phyloP scores from a whole-genome alignment of 2,113 vertebrate species.

The Odontophorus gujanensis region DNA sequence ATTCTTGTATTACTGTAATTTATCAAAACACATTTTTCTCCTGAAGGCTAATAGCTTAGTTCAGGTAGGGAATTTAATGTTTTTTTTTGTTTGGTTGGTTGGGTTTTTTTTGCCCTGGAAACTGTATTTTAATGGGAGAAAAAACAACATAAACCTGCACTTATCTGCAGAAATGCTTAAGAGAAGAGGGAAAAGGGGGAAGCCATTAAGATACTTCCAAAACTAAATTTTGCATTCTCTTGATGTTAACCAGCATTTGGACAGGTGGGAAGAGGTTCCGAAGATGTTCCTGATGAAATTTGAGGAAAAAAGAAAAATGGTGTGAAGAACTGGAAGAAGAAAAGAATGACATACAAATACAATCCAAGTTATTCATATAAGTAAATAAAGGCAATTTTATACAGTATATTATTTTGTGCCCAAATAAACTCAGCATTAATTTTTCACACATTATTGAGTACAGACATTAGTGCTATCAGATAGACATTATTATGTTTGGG shows the following conservation, averaged over 20 bases:
- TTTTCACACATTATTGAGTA: background rate
- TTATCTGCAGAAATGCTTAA: background rate
- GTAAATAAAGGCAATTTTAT: background rate
- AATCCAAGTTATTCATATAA: background rate
- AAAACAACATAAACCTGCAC: background rate
- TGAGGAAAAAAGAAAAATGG: background rate
- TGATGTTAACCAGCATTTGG: background rate
- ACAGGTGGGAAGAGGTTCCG: background rate
- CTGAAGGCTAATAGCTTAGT: background rate
- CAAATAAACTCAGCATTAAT: background rate
- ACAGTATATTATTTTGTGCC: background rate
- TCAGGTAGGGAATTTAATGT: background rate
- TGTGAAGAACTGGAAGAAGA: background rate
- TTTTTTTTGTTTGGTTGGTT: background rate
- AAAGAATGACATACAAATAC: background rate
- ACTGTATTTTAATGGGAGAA: background rate
- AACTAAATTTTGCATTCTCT: background rate
- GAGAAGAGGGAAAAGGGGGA: background rate
- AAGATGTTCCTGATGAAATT: background rate
- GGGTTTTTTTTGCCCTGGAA: background rate
- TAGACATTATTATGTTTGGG: background rate
- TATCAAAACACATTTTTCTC: slow-evolving; percentile 6
- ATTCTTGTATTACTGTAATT: slow-evolving; percentile 19
- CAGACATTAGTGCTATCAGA: background rate
- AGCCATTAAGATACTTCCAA: background rate